These are phyloP conservation scores for Helicolenus hilgendorfi DNA, from an alignment of 2,797 vertebrate genomes.

Conservation along the genomic window DNA sequence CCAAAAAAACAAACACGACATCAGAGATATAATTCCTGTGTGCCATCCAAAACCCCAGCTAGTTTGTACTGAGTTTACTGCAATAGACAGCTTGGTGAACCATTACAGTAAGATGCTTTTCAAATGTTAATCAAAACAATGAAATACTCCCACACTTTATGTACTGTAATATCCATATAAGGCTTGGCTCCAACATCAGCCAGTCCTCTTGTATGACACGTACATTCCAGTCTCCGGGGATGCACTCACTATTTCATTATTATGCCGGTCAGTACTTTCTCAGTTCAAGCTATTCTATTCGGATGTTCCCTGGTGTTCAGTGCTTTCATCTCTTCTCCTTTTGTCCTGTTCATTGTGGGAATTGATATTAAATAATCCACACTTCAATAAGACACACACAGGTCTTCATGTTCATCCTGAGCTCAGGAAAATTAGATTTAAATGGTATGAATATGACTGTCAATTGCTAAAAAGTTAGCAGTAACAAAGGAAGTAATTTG, in stretches of 20 bases:
- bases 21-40: background rate
- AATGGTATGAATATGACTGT: background rate
- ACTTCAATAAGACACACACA: background rate
- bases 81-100: background rate
- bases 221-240: no score
- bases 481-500: background rate
- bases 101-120: background rate
- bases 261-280: background rate
- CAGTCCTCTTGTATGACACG: no score
- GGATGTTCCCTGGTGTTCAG: background rate
- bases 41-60: no score
- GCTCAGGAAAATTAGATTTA: background rate
- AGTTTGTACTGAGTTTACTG: background rate
- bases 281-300: background rate
- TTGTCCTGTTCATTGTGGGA: background rate
- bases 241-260: background rate
- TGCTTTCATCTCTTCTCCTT: background rate
- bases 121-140: background rate
- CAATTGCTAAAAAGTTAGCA: background rate
- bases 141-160: no score
- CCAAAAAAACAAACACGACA: no score
- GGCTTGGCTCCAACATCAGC: no score
- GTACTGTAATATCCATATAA: no score
- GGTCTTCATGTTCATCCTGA: background rate
- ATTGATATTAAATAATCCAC: background rate